Conservation (phyloP, 2,113 vertebrate species). For the Ornithorhynchus anatinus region DNA sequence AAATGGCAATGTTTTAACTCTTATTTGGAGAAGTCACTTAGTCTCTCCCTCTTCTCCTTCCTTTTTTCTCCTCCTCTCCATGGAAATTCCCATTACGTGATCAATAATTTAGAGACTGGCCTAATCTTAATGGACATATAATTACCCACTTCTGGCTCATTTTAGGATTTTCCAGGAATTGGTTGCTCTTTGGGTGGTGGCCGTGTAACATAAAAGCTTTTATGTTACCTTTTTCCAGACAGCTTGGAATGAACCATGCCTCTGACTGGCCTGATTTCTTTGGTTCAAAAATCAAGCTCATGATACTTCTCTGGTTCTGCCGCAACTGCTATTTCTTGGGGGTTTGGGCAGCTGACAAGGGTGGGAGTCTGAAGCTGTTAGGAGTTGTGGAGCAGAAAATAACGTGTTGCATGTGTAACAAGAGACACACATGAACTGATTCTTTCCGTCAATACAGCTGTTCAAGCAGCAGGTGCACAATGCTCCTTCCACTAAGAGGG, state of each 20-base stretch:
- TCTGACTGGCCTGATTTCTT: not conserved
- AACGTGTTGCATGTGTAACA: not conserved
- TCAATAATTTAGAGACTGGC: not conserved
- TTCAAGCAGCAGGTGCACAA: not conserved
- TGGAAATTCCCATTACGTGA: too few species aligned
- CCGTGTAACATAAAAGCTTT: too few species aligned
- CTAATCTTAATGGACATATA: not conserved
- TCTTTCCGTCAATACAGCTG: not conserved
- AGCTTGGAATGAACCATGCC: too few species aligned
- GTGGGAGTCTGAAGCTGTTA: not conserved
- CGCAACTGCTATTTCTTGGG: rapidly evolving
- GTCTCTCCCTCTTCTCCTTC: too few species aligned
- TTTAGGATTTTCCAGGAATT: too few species aligned
- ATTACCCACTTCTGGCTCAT: not conserved
- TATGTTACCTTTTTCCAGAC: too few species aligned
- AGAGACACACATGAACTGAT: not conserved
- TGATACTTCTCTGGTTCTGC: not conserved
- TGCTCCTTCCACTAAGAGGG: not conserved
- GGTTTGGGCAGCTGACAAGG: not conserved
- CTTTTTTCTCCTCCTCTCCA: too few species aligned
- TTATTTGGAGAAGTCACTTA: too few species aligned
- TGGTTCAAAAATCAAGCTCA: not conserved
- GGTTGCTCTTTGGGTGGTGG: not conserved
- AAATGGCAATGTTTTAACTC: too few species aligned
- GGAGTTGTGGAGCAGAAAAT: not conserved